Base-by-base conservation (phyloP, 1,140 invertebrate species). In the Metopolophium dirhodum region DNA sequence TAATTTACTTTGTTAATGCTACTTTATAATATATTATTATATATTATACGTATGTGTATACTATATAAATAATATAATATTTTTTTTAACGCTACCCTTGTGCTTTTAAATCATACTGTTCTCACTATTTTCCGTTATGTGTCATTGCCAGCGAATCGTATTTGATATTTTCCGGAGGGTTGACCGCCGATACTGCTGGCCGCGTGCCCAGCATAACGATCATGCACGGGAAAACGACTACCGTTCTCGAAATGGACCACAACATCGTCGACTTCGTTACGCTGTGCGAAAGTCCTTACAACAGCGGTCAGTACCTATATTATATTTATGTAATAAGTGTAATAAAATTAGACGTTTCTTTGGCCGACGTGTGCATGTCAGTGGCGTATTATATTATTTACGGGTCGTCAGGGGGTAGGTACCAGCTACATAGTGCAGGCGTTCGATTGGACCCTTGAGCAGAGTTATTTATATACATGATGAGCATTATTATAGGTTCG, bases 181-280 rank as follows among this genome's bases (percentile, higher is more conserved):
- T 99, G 95, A 97, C 98, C 85, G 97, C 97, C 94, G 98, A 99
- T 95, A 97, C 97, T 95, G 97, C 97, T 94, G 98, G 98, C 93
- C 96, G 97, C 94, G 98, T 98, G 93, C 99, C 99, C 94, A 98
- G 98, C 95, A 98, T 99, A 95, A 99, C 99, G 45, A 98, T 99
- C 93, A 98, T 99, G 95, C 98, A 98, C 95, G 98, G 97, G 93
- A 98, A 99, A 96, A 98, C 97, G 94, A 99, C 98, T 82, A 99
- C 99, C 4, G 98, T 99, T 90, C 96, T 99, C 94, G 99, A 99
- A 96, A 99, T 99, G 99, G 99, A 99, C 95, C 98, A 99, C 95
- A 98, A 97, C 95, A 98, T 99, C 90, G 97, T 99, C 90, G 99
- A 99, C 96, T 99, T 99, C 96, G 97, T 99, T 94, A 98, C 98